A percentile compares a stretch with the other conserved stretches of the same genome.
phyloP scores from a whole-genome alignment of 2,113 vertebrate genomes.

The Heloderma charlesbogerti region DNA sequence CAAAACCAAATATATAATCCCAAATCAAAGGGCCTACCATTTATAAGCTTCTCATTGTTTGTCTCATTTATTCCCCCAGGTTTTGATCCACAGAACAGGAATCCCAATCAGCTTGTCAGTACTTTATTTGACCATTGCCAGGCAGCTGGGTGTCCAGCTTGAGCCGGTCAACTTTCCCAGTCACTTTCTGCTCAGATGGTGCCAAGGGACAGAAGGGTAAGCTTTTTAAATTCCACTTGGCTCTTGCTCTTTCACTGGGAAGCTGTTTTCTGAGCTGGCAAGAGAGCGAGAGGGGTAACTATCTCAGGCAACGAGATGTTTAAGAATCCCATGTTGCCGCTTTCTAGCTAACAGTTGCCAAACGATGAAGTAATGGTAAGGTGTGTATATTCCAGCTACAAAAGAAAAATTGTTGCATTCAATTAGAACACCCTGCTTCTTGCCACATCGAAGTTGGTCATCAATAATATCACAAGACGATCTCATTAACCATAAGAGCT shows the following conservation, averaged over 20 bases:
- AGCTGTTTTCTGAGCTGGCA: not conserved
- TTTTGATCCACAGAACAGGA: slow-evolving; percentile 90
- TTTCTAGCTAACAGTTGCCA: not conserved
- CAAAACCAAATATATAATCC: not conserved
- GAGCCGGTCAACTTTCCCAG: slow-evolving; percentile 98
- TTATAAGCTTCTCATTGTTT: not conserved
- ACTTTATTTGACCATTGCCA: slow-evolving; percentile 92
- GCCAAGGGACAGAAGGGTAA: slow-evolving; percentile 88
- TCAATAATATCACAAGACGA: not conserved
- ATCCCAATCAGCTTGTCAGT: slow-evolving; percentile 98
- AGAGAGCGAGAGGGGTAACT: not conserved
- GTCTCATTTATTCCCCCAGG: slow-evolving; percentile 71
- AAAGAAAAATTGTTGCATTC: not conserved
- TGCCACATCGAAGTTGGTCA: not conserved
- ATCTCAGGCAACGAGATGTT: not conserved
- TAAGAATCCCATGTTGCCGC: not conserved
- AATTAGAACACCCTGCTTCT: not conserved
- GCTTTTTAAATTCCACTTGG: not conserved
- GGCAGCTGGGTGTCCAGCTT: slow-evolving; percentile 88
- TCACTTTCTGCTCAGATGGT: slow-evolving; percentile 96
- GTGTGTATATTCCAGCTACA: not conserved
- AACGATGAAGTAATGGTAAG: not conserved
- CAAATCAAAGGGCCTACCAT: not conserved
- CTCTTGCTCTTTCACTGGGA: not conserved
- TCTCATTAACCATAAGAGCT: not conserved